Conservation (phyloP, 2,113 vertebrate species). For the Microcebus griseorufus region DNA sequence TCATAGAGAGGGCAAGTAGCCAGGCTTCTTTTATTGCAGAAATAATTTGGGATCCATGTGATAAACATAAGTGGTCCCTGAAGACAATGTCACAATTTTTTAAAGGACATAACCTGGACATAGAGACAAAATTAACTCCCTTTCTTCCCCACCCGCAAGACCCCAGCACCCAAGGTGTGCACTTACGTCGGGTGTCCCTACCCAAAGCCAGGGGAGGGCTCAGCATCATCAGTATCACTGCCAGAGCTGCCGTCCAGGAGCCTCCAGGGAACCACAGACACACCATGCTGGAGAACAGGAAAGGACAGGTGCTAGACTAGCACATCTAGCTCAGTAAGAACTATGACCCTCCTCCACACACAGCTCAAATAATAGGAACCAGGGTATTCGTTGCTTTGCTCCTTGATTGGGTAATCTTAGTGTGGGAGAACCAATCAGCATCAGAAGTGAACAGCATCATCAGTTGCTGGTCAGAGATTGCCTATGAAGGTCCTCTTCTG, state of each 20-base stretch:
- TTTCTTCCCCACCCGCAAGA: not conserved
- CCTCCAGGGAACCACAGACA: not conserved
- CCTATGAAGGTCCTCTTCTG: not conserved
- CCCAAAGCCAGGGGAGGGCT: not conserved
- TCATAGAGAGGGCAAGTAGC: rapidly evolving
- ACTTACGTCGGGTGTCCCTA: not conserved
- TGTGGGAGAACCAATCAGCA: not conserved
- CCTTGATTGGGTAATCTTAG: not conserved
- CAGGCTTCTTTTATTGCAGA: rapidly evolving
- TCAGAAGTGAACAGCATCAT: not conserved
- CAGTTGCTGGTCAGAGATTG: constrained; percentile 27
- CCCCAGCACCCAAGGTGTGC: not conserved
- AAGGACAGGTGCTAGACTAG: rapidly evolving
- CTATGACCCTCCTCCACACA: not conserved
- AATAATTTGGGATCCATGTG: not conserved
- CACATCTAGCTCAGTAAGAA: not conserved
- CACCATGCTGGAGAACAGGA: not conserved
- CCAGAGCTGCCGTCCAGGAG: not conserved
- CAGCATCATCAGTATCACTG: not conserved
- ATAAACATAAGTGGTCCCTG: not conserved
- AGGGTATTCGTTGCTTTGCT: not conserved
- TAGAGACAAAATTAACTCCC: not conserved
- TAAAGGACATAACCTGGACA: not conserved
- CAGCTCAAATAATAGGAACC: not conserved
- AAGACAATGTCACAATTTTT: not conserved